A percentile compares a stretch with the other conserved stretches of the same genome.
Conservation (phyloP, 2,113 vertebrate species). For the Leucopsar rothschildi region DNA sequence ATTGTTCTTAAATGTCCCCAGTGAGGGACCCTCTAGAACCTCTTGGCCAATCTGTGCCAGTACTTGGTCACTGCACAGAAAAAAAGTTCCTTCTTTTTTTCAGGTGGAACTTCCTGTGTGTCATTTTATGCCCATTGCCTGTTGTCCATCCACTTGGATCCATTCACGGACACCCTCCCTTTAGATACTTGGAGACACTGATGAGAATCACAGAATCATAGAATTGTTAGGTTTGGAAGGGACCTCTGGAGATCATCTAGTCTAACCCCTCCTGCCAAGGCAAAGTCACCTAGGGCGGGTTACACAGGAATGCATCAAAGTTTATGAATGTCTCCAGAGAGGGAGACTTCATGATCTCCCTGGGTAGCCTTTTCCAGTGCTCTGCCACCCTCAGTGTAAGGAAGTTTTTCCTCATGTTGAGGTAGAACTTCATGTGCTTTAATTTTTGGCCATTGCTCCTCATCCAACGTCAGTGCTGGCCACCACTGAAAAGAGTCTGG, state of each 20-base stretch:
- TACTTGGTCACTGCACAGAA: background rate
- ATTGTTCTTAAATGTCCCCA: background rate
- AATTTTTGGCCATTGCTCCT: background rate
- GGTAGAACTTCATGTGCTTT: background rate
- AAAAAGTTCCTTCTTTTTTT: background rate
- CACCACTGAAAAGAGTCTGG: background rate
- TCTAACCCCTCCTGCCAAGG: background rate
- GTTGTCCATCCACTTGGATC: background rate
- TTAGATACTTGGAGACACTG: background rate
- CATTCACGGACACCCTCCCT: background rate
- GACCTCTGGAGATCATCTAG: background rate
- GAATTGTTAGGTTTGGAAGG: background rate
- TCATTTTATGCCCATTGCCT: background rate
- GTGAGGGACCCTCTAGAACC: background rate
- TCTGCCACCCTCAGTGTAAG: background rate
- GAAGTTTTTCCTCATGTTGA: background rate
- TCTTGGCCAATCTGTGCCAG: background rate
- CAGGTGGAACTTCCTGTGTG: background rate
- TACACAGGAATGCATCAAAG: background rate
- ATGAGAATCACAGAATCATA: background rate
- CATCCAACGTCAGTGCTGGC: background rate
- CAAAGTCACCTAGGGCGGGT: background rate
- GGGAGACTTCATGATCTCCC: rapidly evolving
- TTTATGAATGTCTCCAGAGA: background rate
- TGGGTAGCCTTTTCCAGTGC: background rate